Base-by-base conservation (phyloP, 2,113 vertebrate species). In the Neotoma lepida region DNA sequence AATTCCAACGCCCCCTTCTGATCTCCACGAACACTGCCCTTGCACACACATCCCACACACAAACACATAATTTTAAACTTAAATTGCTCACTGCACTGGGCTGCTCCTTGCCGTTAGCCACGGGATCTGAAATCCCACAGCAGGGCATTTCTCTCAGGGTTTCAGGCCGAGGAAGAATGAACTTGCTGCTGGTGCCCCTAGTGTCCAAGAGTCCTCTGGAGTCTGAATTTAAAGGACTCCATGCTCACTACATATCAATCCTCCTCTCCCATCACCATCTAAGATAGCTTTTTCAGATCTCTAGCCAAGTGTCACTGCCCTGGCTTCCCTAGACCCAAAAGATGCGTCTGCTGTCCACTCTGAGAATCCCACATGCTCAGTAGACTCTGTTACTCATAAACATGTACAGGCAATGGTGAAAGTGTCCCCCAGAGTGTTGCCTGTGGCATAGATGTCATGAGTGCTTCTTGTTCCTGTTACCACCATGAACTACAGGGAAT, bases 211-310 rank as follows among this genome's bases (percentile, higher is more conserved):
- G 70, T 35, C 81, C 54, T 41, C 66, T 4, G 22, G 51, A 71
- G 26, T 26, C 1, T 6, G 4, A 8, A 63, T n/a, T 63, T 26
- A 4, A 35, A 1, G 30, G 73, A 17, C 22, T 49, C 14, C 41
- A 33, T 5, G 13, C 24, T 24, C 30, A 44, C 44, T 35, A 20
- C 4, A 5, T 0, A 3, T 0, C 18, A 0, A 4, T 2, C 15
- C 12, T n/a, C 20, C 2, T 44, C 1, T 17, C 1, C 46, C 64
- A 2, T 2, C 26, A 2, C 14, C 22, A 30, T 13, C 12, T 2
- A 46, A 20, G 61, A 39, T 2, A 54, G 30, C 13, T 15, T 77
- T 51, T 95, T 81, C 58, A 82, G 15, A 71, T 63, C 56, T 26
- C 26, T 18, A 81, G 86, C 9, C 15, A 30, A 22, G 54, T 6